Conservation (phyloP, 2,888 invertebrate species). For the Idaea dimidiata region DNA sequence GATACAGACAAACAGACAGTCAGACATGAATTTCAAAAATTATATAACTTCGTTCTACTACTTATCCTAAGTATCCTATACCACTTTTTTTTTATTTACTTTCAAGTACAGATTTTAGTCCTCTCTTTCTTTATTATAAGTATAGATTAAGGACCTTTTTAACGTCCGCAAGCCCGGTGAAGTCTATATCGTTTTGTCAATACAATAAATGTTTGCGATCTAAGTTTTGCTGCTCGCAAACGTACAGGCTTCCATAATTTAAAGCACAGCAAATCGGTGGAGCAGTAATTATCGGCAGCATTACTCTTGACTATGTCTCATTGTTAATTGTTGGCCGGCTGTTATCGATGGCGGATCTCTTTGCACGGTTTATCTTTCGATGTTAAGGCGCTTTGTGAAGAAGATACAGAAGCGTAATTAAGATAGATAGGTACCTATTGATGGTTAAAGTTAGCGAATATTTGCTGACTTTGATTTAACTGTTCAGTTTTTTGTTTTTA, state of each 20-base stretch:
- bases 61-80: too few species aligned
- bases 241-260: constrained; percentile 60
- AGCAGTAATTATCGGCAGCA: constrained; percentile 72
- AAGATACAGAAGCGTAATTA: not conserved
- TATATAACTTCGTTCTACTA: too few species aligned
- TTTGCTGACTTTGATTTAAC: too few species aligned
- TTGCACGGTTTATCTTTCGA: constrained; percentile 37
- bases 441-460: not conserved
- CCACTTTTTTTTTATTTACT: too few species aligned
- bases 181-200: too few species aligned
- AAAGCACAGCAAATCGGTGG: constrained; percentile 55
- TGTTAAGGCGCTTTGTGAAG: not conserved
- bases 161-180: too few species aligned
- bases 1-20: too few species aligned
- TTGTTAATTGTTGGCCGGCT: constrained; percentile 75
- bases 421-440: not conserved
- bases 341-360: constrained; percentile 77
- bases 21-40: too few species aligned
- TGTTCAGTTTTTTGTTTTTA: too few species aligned
- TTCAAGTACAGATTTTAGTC: too few species aligned
- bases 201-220: not conserved
- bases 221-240: not conserved
- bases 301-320: constrained; percentile 73
- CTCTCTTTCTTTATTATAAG: too few species aligned
- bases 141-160: too few species aligned